Conservation (phyloP, 2,797 vertebrate species). For the Anabas testudineus region DNA sequence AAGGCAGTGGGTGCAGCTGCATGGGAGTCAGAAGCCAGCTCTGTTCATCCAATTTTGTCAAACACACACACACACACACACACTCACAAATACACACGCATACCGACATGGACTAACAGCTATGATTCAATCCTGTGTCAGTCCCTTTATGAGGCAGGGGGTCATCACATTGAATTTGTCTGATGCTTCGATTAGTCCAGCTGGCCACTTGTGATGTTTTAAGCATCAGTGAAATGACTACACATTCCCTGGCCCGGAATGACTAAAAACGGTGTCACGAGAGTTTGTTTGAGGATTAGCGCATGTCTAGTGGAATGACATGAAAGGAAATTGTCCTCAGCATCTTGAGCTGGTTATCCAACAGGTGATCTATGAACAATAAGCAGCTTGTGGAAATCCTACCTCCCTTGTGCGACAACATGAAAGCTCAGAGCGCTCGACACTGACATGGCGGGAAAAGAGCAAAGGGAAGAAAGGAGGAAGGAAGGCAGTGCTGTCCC, state of each 20-base stretch:
- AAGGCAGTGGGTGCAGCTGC: conserved; percentile 79
- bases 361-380: conserved; percentile 67
- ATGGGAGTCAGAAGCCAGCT: conserved; percentile 63
- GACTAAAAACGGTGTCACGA: conserved; percentile 43
- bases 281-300: conserved; percentile 50
- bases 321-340: conserved; percentile 61
- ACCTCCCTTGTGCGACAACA: conserved; percentile 40
- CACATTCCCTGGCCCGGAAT: not conserved
- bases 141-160: conserved; percentile 45
- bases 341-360: conserved; percentile 73
- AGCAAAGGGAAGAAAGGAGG: conserved; percentile 66
- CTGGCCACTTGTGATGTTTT: conserved; percentile 60
- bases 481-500: conserved; percentile 74
- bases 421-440: conserved; percentile 24
- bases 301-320: conserved; percentile 51
- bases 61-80: conserved; percentile 40
- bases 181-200: conserved; percentile 71
- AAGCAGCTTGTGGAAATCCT: conserved; percentile 34
- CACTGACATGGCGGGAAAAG: conserved; percentile 74
- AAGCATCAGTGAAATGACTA: not conserved
- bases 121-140: conserved; percentile 60
- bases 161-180: conserved; percentile 65
- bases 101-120: conserved; percentile 2
- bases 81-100: conserved; percentile 4
- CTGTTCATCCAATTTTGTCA: conserved; percentile 54